phyloP scores from a whole-genome alignment of 2,888 invertebrate species.

The Tortrix viridana region DNA sequence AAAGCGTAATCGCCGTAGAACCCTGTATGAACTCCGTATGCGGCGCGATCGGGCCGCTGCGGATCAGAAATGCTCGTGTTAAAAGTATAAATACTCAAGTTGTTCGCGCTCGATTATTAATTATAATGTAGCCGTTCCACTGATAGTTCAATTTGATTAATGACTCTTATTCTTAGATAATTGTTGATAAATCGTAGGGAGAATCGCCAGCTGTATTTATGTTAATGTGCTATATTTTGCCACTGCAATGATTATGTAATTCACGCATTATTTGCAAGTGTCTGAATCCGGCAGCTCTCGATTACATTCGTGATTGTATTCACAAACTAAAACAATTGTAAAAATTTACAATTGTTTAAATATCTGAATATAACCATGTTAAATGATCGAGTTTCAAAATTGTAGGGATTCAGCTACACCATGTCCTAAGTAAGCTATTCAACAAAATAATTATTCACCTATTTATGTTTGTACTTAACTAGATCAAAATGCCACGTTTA shows the following conservation, averaged over 20 bases:
- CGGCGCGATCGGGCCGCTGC: background rate
- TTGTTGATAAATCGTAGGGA: constrained; percentile 21
- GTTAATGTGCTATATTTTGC: constrained; percentile 9
- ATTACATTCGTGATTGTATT: too few relatives aligned
- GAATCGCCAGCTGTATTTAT: constrained; percentile 19
- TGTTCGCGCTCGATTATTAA: constrained; percentile 28
- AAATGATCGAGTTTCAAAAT: too few relatives aligned
- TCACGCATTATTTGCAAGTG: too few relatives aligned
- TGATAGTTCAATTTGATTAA: constrained; percentile 28
- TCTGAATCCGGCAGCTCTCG: too few relatives aligned
- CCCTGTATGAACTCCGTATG: background rate
- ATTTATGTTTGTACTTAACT: constrained; percentile 33
- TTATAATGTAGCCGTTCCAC: constrained; percentile 22
- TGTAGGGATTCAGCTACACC: background rate
- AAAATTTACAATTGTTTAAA: too few relatives aligned
- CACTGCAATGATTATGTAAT: background rate
- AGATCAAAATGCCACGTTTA: background rate
- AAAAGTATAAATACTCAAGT: constrained; percentile 31
- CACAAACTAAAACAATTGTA: too few relatives aligned
- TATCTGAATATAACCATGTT: too few relatives aligned
- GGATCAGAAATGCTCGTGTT: constrained; percentile 15
- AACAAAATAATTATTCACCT: background rate
- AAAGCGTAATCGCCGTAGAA: constrained; percentile 48
- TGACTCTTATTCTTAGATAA: constrained; percentile 21
- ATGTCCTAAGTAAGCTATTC: background rate